These are phyloP conservation scores for Enteromius treurensis DNA, from an alignment of 2,797 vertebrate genomes.

Conservation along the genomic window DNA sequence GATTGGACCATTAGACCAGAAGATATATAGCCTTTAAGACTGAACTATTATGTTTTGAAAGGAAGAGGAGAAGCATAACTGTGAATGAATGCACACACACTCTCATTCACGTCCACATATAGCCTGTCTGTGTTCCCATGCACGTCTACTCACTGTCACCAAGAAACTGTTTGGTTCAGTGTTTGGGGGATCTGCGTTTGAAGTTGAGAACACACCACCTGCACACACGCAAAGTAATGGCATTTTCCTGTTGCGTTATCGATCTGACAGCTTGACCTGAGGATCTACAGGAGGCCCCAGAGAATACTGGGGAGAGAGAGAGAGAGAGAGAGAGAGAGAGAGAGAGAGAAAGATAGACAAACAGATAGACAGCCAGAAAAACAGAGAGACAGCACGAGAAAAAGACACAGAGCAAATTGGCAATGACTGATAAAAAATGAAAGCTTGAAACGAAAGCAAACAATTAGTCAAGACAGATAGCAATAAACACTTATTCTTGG, in stretches of 20 bases:
- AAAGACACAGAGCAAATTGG: background rate
- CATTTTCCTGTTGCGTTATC: constrained; percentile 41
- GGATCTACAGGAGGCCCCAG: constrained; percentile 13
- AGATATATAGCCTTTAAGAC: background rate
- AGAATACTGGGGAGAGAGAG: constrained; percentile 15
- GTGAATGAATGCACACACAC: constrained; percentile 13
- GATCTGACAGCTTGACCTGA: constrained; percentile 47
- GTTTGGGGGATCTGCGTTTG: constrained; percentile 5
- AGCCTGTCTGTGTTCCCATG: constrained; percentile 12
- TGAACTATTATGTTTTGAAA: background rate
- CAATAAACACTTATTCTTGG: constrained; percentile 23
- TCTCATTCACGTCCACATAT: background rate
- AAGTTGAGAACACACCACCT: constrained; percentile 43
- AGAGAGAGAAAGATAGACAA: constrained; percentile 7
- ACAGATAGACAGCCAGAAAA: background rate
- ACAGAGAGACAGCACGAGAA: constrained; percentile 4
- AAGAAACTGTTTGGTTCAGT: background rate
- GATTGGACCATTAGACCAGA: background rate
- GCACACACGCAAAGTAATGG: constrained; percentile 38
- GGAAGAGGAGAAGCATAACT: background rate
- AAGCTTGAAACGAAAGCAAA: constrained; percentile 28
- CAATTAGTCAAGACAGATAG: constrained; percentile 35
- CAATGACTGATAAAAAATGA: constrained; percentile 44
- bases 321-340: constrained; percentile 20
- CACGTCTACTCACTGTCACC: constrained; percentile 15